Evolutionary conservation across 2,797 vertebrate genomes (phyloP).

Genomic region (Cygnus olor): DNA sequence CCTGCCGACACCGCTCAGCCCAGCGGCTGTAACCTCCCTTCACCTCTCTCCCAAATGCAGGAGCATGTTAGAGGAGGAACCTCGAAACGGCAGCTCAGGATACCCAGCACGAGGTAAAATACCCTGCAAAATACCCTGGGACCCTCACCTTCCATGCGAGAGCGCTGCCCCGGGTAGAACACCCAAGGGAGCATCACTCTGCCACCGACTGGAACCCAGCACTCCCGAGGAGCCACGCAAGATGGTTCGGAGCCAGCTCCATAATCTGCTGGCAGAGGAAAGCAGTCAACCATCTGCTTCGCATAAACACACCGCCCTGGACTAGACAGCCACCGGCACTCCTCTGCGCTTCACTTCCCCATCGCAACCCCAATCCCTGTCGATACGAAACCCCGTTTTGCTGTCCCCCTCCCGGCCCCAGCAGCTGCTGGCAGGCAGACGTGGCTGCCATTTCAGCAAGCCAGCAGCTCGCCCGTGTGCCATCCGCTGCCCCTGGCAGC

Average conservation of each 20-base stretch:
- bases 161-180: accelerated
- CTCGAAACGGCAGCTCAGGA: neutral
- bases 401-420: neutral
- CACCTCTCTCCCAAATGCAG: neutral
- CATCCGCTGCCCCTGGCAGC: neutral
- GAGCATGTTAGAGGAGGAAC: neutral
- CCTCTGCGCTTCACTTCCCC: neutral
- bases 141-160: accelerated
- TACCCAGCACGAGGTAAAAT: accelerated
- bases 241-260: neutral
- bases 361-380: accelerated
- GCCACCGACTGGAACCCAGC: neutral
- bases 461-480: neutral
- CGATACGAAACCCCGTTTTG: accelerated
- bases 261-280: conserved; percentile 2
- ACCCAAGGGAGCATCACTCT: no score
- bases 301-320: neutral
- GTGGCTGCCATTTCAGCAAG: neutral
- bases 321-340: neutral
- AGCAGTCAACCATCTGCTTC: conserved; percentile 45
- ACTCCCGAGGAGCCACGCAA: neutral
- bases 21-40: neutral
- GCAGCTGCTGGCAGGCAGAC: neutral
- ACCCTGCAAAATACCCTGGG: neutral
- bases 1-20: neutral